Conservation (phyloP, 1,140 invertebrate genomes). For the Saccostrea glomerata region DNA sequence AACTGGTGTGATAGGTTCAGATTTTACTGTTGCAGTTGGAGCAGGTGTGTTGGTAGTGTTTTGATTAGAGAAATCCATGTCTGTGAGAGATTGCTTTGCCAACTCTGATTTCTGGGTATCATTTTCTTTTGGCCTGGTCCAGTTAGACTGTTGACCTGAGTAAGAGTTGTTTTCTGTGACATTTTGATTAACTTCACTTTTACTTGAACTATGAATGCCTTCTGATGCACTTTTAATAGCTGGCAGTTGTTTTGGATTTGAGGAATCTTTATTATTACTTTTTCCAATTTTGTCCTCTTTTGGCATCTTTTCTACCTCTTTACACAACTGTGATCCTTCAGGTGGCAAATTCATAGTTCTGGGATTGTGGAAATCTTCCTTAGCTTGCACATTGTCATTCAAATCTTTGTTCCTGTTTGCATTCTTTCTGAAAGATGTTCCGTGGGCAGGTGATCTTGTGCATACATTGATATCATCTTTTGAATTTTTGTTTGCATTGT, state of each 20-base stretch:
- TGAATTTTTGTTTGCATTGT: neutral
- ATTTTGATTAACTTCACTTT: neutral
- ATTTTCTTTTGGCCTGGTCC: neutral
- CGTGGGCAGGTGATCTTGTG: neutral
- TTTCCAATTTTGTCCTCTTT: neutral
- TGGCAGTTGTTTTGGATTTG: neutral
- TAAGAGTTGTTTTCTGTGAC: neutral
- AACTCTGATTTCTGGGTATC: neutral
- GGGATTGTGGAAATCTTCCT: neutral
- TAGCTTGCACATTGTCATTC: neutral
- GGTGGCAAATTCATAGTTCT: neutral
- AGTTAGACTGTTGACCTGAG: neutral
- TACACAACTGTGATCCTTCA: neutral
- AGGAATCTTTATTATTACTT: neutral
- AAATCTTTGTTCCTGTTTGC: neutral
- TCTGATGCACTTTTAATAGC: neutral
- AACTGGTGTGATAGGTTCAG: neutral
- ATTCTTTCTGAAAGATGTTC: neutral
- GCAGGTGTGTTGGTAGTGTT: neutral
- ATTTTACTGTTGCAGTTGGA: neutral
- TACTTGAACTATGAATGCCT: neutral
- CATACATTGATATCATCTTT: neutral
- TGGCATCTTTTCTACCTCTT: neutral
- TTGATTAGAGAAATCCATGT: neutral
- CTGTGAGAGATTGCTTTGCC: neutral